Conservation (phyloP, 2,113 vertebrate genomes). For the Gambusia holbrooki region DNA sequence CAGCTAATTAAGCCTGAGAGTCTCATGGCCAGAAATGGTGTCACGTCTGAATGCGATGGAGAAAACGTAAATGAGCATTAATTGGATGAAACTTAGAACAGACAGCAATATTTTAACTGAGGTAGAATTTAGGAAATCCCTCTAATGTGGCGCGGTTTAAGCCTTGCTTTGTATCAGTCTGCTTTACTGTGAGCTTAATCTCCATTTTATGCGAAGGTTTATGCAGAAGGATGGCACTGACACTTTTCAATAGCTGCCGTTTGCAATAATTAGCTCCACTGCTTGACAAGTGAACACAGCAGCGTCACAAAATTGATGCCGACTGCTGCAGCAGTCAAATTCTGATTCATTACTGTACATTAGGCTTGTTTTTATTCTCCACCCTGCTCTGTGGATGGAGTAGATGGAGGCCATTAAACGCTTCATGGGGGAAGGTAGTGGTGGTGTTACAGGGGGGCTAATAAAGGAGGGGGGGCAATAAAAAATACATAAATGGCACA, state of each 20-base stretch:
- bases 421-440: background rate
- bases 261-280: constrained; percentile 66
- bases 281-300: constrained; percentile 55
- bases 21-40: constrained; percentile 5
- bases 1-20: background rate
- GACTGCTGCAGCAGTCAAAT: constrained; percentile 47
- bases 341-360: constrained; percentile 59
- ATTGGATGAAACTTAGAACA: background rate
- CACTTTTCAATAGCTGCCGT: constrained; percentile 63
- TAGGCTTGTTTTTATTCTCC: constrained; percentile 60
- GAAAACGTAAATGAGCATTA: background rate
- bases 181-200: constrained; percentile 34
- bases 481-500: constrained; percentile 1
- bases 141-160: no score
- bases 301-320: constrained; percentile 63
- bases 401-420: constrained; percentile 1
- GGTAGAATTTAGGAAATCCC: no score
- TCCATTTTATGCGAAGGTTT: constrained; percentile 52
- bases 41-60: background rate
- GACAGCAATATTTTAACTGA: no score
- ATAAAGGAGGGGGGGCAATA: no score
- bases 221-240: constrained; percentile 68
- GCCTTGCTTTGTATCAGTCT: background rate
- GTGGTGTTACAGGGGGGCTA: no score
- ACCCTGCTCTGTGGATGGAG: constrained; percentile 38